phyloP scores from a whole-genome alignment of 2,888 invertebrate genomes.

The Teleiodes luculella region DNA sequence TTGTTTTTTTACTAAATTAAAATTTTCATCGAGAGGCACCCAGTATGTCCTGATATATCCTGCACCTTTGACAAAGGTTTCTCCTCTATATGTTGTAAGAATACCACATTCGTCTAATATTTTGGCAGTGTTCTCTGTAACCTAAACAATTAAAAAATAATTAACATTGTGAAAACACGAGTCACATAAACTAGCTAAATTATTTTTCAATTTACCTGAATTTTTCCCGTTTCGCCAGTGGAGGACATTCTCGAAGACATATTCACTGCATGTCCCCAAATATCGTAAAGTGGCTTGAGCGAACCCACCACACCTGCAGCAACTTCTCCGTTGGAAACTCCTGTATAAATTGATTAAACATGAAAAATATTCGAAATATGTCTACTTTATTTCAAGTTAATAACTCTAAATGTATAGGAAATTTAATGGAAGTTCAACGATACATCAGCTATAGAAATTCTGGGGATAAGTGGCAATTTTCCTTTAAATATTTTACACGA shows the following conservation, averaged over 20 bases:
- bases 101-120: conserved; percentile 83
- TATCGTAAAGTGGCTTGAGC: conserved; percentile 95
- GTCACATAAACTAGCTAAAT: not conserved
- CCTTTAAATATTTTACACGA: too few relatives aligned
- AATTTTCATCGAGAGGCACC: conserved; percentile 81
- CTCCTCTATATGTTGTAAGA: conserved; percentile 83
- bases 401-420: too few relatives aligned
- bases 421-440: too few relatives aligned
- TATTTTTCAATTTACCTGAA: conserved; percentile 78
- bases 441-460: too few relatives aligned
- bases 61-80: conserved; percentile 85
- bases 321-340: conserved; percentile 93
- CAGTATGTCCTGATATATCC: conserved; percentile 85
- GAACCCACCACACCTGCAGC: conserved; percentile 97
- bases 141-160: conserved; percentile 48
- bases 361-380: not conserved
- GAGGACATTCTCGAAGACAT: conserved; percentile 98
- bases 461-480: too few relatives aligned
- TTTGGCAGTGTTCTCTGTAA: conserved; percentile 84
- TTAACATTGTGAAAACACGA: not conserved
- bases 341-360: conserved; percentile 51
- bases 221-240: conserved; percentile 88
- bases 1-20: conserved; percentile 68
- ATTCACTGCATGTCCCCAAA: conserved; percentile 98
- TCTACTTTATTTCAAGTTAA: too few relatives aligned